These are phyloP conservation scores for Varanus komodoensis DNA, from an alignment of 2,113 vertebrate species.

Conservation along the genomic window DNA sequence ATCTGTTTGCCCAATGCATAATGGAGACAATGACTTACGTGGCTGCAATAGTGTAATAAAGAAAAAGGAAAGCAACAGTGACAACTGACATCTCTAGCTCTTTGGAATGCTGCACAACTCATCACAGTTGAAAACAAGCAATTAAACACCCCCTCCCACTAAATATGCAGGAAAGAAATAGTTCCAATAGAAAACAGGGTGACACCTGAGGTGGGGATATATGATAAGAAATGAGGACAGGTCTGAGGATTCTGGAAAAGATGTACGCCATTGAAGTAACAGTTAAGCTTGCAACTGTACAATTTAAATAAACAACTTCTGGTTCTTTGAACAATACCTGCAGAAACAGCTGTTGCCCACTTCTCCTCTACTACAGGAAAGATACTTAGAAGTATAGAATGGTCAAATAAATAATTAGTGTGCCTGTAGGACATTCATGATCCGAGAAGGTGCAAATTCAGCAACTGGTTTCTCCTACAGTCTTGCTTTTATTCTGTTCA, in stretches of 20 bases:
- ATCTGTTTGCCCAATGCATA: slow-evolving; percentile 28
- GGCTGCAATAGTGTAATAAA: not conserved
- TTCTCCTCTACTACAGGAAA: slow-evolving; percentile 17
- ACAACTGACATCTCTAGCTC: not conserved
- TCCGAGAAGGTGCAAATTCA: slow-evolving; percentile 37
- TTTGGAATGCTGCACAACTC: not conserved
- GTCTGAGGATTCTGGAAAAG: slow-evolving; percentile 19
- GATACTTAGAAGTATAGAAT: slow-evolving; percentile 3
- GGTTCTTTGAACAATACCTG: slow-evolving; percentile 22
- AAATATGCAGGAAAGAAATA: not conserved
- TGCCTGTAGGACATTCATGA: not conserved
- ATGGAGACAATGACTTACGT: not conserved
- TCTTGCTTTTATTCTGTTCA: slow-evolving; percentile 27
- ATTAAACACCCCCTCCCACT: not conserved
- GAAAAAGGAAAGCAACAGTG: not conserved
- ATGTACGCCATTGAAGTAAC: slow-evolving; percentile 24
- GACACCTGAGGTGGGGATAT: not conserved
- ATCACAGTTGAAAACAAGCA: slow-evolving; percentile 25
- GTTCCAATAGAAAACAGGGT: slow-evolving; percentile 10
- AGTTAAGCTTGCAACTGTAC: slow-evolving; percentile 5
- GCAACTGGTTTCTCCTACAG: not conserved
- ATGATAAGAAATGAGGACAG: slow-evolving; percentile 7
- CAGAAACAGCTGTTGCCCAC: slow-evolving; percentile 30
- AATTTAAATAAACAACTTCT: slow-evolving; percentile 44
- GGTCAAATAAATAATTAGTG: slow-evolving; percentile 57